phyloP scores from a whole-genome alignment of 1,140 invertebrate species.

The Drosophila sp. region DNA sequence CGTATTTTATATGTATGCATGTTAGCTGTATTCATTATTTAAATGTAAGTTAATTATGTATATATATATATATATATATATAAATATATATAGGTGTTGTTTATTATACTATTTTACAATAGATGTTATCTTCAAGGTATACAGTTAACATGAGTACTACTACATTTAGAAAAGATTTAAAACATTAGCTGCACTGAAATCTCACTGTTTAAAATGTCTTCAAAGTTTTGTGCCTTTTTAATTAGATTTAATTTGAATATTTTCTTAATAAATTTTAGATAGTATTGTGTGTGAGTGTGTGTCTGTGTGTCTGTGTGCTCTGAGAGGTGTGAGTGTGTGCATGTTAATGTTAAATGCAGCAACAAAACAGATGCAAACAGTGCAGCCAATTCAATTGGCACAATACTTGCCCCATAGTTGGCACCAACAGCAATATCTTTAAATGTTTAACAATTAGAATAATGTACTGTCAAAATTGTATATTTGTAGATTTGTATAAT shows the following conservation, averaged over 20 bases:
- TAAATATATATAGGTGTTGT: slow-evolving; percentile 10
- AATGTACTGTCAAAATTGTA: slow-evolving; percentile 9
- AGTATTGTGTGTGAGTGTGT: slow-evolving; percentile 26
- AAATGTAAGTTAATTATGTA: slow-evolving; percentile 21
- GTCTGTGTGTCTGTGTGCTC: too few species aligned
- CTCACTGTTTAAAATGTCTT: slow-evolving; percentile 45
- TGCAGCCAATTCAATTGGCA: slow-evolving; percentile 68
- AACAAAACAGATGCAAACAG: slow-evolving; percentile 73
- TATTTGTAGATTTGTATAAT: slow-evolving; percentile 7
- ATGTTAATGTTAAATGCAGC: slow-evolving; percentile 69
- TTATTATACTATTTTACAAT: slow-evolving; percentile 63
- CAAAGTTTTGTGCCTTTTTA: slow-evolving; percentile 34
- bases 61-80: slow-evolving; percentile 14
- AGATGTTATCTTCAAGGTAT: slow-evolving; percentile 9
- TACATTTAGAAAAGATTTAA: slow-evolving; percentile 36
- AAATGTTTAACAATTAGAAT: slow-evolving; percentile 29
- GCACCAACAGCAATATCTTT: slow-evolving; percentile 16
- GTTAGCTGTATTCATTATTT: slow-evolving; percentile 21
- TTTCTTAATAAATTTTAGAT: slow-evolving; percentile 1
- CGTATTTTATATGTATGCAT: slow-evolving; percentile 9
- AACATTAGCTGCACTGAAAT: slow-evolving; percentile 49
- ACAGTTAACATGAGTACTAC: slow-evolving; percentile 34
- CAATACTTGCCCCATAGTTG: slow-evolving; percentile 27
- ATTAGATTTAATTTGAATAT: background rate
- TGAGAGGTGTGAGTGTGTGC: slow-evolving; percentile 36